phyloP scores from a whole-genome alignment of 2,113 vertebrate species.

The Capra hircus region DNA sequence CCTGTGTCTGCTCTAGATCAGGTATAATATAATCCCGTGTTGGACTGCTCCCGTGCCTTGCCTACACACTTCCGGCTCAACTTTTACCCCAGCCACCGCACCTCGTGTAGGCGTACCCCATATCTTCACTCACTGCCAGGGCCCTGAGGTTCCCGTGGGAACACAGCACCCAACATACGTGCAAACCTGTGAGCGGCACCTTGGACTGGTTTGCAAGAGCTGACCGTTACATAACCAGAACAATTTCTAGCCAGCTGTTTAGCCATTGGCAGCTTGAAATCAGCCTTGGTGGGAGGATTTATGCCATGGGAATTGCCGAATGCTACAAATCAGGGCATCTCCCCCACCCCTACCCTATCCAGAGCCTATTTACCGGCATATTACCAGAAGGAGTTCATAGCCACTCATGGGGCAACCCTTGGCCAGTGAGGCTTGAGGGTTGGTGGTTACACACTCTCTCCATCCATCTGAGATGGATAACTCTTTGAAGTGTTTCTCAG shows the following conservation, averaged over 20 bases:
- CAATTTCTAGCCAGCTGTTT: not conserved
- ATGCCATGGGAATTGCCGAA: not conserved
- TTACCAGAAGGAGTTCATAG: not conserved
- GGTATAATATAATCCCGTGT: not conserved
- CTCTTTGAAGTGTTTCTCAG: not conserved
- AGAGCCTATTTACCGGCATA: not conserved
- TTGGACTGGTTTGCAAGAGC: not conserved
- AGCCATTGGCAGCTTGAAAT: not conserved
- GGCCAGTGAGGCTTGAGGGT: not conserved
- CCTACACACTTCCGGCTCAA: not conserved
- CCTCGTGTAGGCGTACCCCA: rapidly evolving
- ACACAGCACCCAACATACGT: not conserved
- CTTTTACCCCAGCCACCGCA: not conserved
- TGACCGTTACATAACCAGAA: not conserved
- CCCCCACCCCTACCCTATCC: not conserved
- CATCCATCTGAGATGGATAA: not conserved
- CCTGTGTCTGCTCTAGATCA: not conserved
- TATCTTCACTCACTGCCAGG: not conserved
- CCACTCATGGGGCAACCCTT: not conserved
- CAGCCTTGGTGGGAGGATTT: not conserved
- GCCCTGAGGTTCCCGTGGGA: not conserved
- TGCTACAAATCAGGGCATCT: not conserved
- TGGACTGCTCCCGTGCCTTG: not conserved
- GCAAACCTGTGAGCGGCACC: no score
- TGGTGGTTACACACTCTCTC: not conserved